A percentile compares a stretch with the other conserved stretches of the same genome.
These are phyloP conservation scores for Riparia riparia DNA, from an alignment of 2,113 vertebrate genomes.

Conservation along the genomic window DNA sequence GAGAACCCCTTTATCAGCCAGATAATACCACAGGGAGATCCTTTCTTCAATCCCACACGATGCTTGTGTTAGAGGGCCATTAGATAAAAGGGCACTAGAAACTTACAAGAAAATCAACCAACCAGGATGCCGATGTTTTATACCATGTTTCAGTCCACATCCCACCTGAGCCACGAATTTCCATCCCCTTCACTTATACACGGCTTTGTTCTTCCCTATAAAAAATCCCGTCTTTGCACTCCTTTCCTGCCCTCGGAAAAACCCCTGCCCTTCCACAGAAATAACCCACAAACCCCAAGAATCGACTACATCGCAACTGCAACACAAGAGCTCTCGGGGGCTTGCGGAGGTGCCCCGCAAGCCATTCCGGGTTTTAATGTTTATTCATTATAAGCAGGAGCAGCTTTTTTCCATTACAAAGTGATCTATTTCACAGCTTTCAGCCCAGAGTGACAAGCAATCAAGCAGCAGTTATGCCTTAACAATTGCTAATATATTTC, in stretches of 20 bases:
- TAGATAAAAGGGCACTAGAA: background rate
- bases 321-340: background rate
- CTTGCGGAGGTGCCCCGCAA: background rate
- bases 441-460: constrained; percentile 60
- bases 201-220: background rate
- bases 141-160: background rate
- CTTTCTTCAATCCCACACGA: background rate
- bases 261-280: background rate
- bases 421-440: constrained; percentile 59
- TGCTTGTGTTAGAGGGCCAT: background rate
- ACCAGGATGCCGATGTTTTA: background rate
- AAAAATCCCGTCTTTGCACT: background rate
- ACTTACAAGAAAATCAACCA: background rate
- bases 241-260: background rate
- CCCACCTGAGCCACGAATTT: background rate
- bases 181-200: background rate
- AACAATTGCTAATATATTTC: constrained; percentile 76
- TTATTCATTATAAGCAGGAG: constrained; percentile 8
- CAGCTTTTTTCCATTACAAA: constrained; percentile 49
- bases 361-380: background rate
- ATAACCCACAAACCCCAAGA: background rate
- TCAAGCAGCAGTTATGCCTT: constrained; percentile 64
- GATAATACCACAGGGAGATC: background rate
- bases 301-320: background rate
- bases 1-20: background rate